Evolutionary conservation across 2,113 vertebrate species (phyloP), one percentile per base, ranked within the genome.

Genomic region (Fulica atra): DNA sequence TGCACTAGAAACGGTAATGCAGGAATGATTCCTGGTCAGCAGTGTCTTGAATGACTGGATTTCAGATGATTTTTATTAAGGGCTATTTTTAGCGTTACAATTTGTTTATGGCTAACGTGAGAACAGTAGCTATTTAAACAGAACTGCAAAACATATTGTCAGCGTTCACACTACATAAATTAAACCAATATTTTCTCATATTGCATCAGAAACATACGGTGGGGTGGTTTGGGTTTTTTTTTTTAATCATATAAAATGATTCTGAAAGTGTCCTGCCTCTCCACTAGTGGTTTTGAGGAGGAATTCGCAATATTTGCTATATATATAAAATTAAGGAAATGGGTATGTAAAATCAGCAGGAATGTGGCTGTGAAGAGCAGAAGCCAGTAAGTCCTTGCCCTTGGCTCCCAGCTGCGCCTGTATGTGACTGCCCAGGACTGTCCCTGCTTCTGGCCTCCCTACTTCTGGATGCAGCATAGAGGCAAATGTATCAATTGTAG

Each of bases 81-180:
- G 16, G 16, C 68, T 94, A 57, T 94, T 92, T 96, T 93, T 89
- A 94, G 70, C 7, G 3, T 72, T 70, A 72, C 79, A 74, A 89
- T 89, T 93, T 0, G 13, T 72, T 95, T 95, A 50, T 31, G n/a
- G 66, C 77, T 92, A 90, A 89, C 4, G 14, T 92, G 92, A 95
- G 81, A 95, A 89, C 70, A 87, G 77, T 91, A 89, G 77, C 83
- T 88, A 53, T 86, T 95, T 88, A 74, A 96, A 92, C 61, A 92
- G 84, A 94, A 66, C 38, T 46, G 44, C 50, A 94, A 86, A 96
- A 65, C 95, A 95, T 95, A 90, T 90, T 96, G 86, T 79, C 64
- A 79, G 56, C 35, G 89, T 95, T 96, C 89, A 90, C 87, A 51
- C 93, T 78, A 36, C 93, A 96, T 96, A 86, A 96, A 90, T 91